These are phyloP conservation scores for Polypedilum vanderplanki DNA, from an alignment of 1,140 invertebrate species.

Conservation along the genomic window DNA sequence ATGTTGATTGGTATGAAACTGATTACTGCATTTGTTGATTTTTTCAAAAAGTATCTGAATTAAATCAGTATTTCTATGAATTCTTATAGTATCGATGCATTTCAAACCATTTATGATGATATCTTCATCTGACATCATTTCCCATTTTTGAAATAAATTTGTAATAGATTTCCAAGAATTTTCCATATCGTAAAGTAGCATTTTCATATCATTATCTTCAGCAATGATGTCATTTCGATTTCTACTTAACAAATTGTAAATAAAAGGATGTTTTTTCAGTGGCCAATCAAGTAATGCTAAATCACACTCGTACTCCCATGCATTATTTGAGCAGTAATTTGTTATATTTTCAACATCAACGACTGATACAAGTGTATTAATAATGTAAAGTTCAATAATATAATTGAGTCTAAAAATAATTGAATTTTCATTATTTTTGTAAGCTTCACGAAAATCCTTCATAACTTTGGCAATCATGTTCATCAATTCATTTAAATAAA, in stretches of 20 bases:
- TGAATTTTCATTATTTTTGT: background rate
- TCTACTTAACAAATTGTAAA: background rate
- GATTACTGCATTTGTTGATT: background rate
- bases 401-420: background rate
- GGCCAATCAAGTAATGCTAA: background rate
- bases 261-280: background rate
- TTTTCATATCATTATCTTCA: background rate
- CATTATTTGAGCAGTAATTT: background rate
- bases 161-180: background rate
- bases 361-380: background rate
- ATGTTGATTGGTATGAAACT: background rate
- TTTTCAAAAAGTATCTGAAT: background rate
- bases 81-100: constrained; percentile 2
- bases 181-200: background rate
- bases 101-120: background rate
- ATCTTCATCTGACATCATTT: background rate
- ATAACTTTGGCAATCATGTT: constrained; percentile 22
- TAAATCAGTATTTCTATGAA: background rate
- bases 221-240: background rate
- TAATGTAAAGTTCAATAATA: background rate
- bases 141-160: background rate
- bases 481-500: background rate
- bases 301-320: constrained; percentile 5
- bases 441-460: background rate
- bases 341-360: background rate